Base-by-base conservation (phyloP, 2,888 invertebrate genomes). In the Carterocephalus palaemon region DNA sequence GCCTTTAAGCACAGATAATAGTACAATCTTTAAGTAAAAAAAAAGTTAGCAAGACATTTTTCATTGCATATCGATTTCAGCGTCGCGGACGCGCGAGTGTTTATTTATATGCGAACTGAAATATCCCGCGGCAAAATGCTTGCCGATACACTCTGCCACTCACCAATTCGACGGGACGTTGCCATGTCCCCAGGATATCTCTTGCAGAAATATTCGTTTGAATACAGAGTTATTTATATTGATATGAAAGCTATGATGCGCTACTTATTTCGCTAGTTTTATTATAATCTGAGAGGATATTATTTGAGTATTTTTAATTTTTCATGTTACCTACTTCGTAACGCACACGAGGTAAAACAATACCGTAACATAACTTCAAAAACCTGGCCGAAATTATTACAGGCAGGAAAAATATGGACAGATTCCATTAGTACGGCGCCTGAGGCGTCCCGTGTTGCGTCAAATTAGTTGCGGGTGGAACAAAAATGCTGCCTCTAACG, bases 401-500 rank as follows among this genome's bases (percentile, higher is more conserved):
- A 22, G 28, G 36, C 36, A 29, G 36, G 43, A 43, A 43, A 43
- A 43, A 43, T 43, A 43, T 43, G 43, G 43, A 43, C 43, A 36
- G 36, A 43, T 36, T 43, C 43, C 43, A 43, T 43, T 43, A 43
- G 43, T 43, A 20, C 10, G 29, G 28, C 28, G 22, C 43, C 43
- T 9, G 26, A 16, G 29, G 28, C 20, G 9, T 17, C 17, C 29
- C 9, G 16, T 5, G 42, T 43, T 43, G 34, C 33, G 34, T 36
- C 36, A 43, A 43, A 43, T 43, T 34, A 42, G 36, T 37, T 50
- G 50, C 33, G 53, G 43, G 51, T 47, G 53, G 49, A 51, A 58
- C 57, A 58, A 56, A 59, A 60, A 62, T 60, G 60, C 59, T 58
- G 56, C 49, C 51, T 60, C 52, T 58, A 61, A 59, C 58, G 61